phyloP scores from a whole-genome alignment of 2,888 invertebrate species.

The Melangyna quadrimaculata region DNA sequence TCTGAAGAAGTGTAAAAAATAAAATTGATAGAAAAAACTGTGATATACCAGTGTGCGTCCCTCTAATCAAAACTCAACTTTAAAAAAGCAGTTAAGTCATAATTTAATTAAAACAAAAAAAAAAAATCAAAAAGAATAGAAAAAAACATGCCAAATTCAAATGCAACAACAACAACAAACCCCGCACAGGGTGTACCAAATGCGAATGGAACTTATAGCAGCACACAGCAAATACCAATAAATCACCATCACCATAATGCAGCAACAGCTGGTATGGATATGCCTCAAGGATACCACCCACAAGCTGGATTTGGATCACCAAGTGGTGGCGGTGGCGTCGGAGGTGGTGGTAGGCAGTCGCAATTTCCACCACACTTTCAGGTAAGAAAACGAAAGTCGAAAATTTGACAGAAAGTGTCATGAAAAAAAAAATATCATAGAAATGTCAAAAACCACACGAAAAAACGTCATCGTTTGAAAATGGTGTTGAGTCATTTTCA shows the following conservation, averaged over 20 bases:
- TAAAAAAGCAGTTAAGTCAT: conserved; percentile 13
- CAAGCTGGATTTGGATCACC: conserved; percentile 60
- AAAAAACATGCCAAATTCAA: conserved; percentile 63
- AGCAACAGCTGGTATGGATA: conserved; percentile 67
- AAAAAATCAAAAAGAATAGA: too few relatives aligned
- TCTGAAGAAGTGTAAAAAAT: background rate
- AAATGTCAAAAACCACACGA: background rate
- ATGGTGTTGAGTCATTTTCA: conserved; percentile 51
- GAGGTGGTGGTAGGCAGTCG: conserved; percentile 32
- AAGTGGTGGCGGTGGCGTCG: conserved; percentile 30
- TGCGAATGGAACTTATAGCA: conserved; percentile 62
- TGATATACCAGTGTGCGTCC: conserved; percentile 49
- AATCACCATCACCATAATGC: conserved; percentile 57
- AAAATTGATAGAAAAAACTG: conserved; percentile 29
- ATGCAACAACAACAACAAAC: conserved; percentile 67
- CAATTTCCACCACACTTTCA: conserved; percentile 73
- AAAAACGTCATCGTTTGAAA: conserved; percentile 26
- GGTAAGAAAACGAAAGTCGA: conserved; percentile 33
- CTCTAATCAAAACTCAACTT: conserved; percentile 34
- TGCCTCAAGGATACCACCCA: conserved; percentile 57
- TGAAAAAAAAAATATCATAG: conserved; percentile 8
- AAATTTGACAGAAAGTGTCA: background rate
- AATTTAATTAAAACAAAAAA: background rate
- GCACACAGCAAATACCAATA: conserved; percentile 63
- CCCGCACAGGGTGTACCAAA: conserved; percentile 64